phyloP scores from a whole-genome alignment of 2,113 vertebrate genomes.

The Ceratotherium simum region DNA sequence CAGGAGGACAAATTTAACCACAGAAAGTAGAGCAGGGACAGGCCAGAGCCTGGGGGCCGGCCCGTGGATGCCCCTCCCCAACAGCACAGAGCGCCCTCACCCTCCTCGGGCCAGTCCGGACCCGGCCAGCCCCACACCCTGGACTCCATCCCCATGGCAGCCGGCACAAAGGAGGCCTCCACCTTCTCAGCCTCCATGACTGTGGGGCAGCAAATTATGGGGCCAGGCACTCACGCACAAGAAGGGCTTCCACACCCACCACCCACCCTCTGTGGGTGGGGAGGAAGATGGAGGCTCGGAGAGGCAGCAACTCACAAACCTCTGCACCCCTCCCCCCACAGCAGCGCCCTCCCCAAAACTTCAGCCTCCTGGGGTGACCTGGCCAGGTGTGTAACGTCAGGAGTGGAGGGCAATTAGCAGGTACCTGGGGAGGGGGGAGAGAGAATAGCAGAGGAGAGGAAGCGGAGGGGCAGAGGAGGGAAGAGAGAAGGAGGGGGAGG shows the following conservation, averaged over 20 bases:
- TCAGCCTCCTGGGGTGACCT: not conserved
- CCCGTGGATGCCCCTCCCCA: rapidly evolving
- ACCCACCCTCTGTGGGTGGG: not conserved
- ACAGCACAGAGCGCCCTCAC: not conserved
- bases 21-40: slow-evolving; percentile 3
- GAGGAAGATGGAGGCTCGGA: not conserved
- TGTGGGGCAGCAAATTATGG: rapidly evolving
- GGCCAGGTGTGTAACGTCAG: not conserved
- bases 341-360: not conserved
- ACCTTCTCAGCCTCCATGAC: not conserved
- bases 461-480: not conserved
- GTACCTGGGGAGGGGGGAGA: slow-evolving; percentile 1
- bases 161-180: not conserved
- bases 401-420: not conserved
- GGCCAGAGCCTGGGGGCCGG: not conserved
- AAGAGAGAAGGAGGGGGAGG: not conserved
- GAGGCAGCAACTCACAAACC: not conserved
- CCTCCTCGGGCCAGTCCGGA: not conserved
- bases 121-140: not conserved
- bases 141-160: not conserved
- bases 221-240: not conserved
- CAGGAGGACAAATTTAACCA: not conserved
- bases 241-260: not conserved
- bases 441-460: not conserved
- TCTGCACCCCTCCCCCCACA: not conserved